phyloP scores from a whole-genome alignment of 2,888 invertebrate genomes.

The Zhengitettix transpicula region DNA sequence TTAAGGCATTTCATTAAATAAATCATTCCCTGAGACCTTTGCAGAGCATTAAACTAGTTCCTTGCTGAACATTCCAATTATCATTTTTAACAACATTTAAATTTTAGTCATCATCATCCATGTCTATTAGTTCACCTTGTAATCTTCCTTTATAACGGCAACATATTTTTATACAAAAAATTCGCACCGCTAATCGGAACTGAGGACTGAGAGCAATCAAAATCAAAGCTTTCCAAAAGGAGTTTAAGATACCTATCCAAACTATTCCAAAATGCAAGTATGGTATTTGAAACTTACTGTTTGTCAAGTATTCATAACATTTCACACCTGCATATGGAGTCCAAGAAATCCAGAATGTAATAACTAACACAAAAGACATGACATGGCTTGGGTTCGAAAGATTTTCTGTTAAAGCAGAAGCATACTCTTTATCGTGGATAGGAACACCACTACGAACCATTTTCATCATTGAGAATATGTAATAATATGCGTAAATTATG shows the following conservation, averaged over 20 bases:
- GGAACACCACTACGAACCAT: conserved; percentile 66
- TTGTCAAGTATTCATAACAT: conserved; percentile 41
- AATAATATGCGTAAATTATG: conserved; percentile 83
- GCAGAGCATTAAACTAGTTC: background rate
- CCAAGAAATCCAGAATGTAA: conserved; percentile 88
- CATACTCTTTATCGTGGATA: conserved; percentile 84
- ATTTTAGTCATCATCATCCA: conserved; percentile 70
- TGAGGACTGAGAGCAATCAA: conserved; percentile 79
- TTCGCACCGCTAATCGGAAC: conserved; percentile 73
- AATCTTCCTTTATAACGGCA: conserved; percentile 69
- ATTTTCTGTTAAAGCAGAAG: conserved; percentile 76
- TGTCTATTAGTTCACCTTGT: conserved; percentile 67
- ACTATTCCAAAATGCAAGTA: conserved; percentile 81
- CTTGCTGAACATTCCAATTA: background rate
- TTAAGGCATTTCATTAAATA: background rate
- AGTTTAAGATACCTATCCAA: conserved; percentile 89
- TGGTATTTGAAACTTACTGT: conserved; percentile 40
- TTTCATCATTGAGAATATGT: conserved; percentile 85
- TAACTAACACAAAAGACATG: conserved; percentile 83
- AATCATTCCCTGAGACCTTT: background rate
- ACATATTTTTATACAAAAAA: conserved; percentile 75
- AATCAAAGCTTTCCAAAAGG: conserved; percentile 88
- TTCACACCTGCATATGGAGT: conserved; percentile 72
- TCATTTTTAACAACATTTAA: background rate
- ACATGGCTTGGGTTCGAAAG: conserved; percentile 86